These are phyloP conservation scores for Indicator maculatus DNA, from an alignment of 2,113 vertebrate species.

Conservation along the genomic window DNA sequence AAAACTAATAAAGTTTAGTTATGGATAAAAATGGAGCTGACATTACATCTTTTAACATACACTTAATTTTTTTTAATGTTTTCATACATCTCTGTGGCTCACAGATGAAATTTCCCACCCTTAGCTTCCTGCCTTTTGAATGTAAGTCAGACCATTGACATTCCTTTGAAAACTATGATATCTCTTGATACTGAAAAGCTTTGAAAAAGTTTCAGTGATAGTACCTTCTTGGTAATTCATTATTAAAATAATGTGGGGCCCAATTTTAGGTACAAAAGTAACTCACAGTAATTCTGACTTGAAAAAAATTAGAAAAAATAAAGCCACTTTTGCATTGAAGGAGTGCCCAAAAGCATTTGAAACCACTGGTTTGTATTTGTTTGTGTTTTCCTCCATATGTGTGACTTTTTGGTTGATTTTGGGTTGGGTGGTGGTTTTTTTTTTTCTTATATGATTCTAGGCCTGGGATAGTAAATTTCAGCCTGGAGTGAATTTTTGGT, in stretches of 20 bases:
- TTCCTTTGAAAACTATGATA: conserved; percentile 22
- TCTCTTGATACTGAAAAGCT: conserved; percentile 15
- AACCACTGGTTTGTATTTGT: conserved; percentile 4
- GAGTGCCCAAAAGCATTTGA: neutral
- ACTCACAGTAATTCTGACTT: neutral
- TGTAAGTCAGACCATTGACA: neutral
- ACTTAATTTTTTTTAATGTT: conserved; percentile 41
- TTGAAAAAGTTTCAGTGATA: neutral
- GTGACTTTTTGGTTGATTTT: neutral
- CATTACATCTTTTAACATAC: conserved; percentile 28
- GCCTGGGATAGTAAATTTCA: neutral
- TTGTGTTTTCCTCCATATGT: neutral
- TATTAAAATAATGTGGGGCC: neutral
- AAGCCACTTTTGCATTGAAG: neutral
- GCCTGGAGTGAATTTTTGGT: conserved; percentile 1
- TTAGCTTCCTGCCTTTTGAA: conserved; percentile 11
- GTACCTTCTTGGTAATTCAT: neutral
- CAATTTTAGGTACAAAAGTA: neutral
- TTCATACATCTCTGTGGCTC: conserved; percentile 47
- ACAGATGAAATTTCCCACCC: conserved; percentile 23
- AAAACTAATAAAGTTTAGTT: conserved; percentile 33
- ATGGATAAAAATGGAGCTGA: conserved; percentile 29
- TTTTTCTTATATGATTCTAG: neutral
- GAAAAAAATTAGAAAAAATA: neutral
- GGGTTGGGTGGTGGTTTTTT: neutral